Conservation (phyloP, 2,888 invertebrate species). For the Macrostomum cliftonense region DNA sequence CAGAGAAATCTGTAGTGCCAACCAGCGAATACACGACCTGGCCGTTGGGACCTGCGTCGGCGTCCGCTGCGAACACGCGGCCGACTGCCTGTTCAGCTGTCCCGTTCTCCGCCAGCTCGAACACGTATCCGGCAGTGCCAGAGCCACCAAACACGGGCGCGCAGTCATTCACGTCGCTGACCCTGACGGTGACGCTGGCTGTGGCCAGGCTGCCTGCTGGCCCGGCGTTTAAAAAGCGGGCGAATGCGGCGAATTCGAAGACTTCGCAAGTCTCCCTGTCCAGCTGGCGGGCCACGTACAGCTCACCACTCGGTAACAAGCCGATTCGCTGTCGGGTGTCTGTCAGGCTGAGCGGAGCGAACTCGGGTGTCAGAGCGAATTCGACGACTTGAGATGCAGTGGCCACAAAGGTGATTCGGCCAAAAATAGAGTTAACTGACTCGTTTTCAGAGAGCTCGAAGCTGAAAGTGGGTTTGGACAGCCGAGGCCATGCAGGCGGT, state of each 20-base stretch:
- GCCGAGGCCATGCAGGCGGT: neutral
- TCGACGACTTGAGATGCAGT: neutral
- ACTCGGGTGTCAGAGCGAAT: no score
- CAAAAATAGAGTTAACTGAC: slow-evolving; percentile 1
- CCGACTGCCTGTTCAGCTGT: slow-evolving; percentile 22
- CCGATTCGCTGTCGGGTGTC: slow-evolving; percentile 52
- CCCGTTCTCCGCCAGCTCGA: slow-evolving; percentile 23
- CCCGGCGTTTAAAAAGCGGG: slow-evolving; percentile 32
- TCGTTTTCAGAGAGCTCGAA: neutral
- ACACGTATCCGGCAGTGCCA: slow-evolving; percentile 34
- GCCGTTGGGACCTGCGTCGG: slow-evolving; percentile 65
- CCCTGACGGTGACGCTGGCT: slow-evolving; percentile 73
- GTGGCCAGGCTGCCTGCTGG: slow-evolving; percentile 43
- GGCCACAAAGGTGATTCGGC: neutral
- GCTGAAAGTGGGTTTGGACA: neutral
- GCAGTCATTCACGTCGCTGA: slow-evolving; percentile 40
- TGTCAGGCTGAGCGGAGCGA: neutral
- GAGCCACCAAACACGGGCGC: slow-evolving; percentile 47
- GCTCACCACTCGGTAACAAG: slow-evolving; percentile 76
- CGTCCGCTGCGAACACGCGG: slow-evolving; percentile 48
- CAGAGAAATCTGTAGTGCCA: slow-evolving; percentile 52
- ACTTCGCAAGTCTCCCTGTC: slow-evolving; percentile 56
- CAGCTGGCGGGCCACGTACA: slow-evolving; percentile 64
- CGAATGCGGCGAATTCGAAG: neutral
- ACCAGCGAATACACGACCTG: slow-evolving; percentile 70